Percentiles rank a stretch among this genome's conserved stretches.
phyloP scores from a whole-genome alignment of 2,888 invertebrate species.

The Leucophora obtusa region DNA sequence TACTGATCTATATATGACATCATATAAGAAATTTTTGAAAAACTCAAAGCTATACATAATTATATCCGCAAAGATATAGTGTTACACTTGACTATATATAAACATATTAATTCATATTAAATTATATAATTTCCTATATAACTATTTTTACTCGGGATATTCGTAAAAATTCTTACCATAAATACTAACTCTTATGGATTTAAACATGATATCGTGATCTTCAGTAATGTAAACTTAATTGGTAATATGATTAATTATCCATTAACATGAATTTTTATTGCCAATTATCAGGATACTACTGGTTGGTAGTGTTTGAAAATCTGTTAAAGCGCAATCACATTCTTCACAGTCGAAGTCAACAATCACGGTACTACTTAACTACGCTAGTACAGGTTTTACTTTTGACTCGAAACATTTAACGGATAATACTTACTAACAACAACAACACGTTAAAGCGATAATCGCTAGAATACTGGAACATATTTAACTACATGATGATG shows the following conservation, averaged over 20 bases:
- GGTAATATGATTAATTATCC: constrained; percentile 77
- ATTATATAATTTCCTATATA: no score
- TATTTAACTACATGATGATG: constrained; percentile 35
- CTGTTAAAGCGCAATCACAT: constrained; percentile 46
- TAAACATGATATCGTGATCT: constrained; percentile 73
- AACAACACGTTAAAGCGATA: constrained; percentile 41
- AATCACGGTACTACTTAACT: constrained; percentile 30
- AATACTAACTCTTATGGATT: constrained; percentile 15
- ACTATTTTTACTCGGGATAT: no score
- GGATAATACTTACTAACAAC: constrained; percentile 19
- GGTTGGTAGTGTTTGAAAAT: constrained; percentile 37
- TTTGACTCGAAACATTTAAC: constrained; percentile 38
- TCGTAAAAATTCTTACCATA: not conserved
- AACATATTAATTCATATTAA: no score
- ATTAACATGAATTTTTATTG: constrained; percentile 77
- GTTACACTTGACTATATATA: no score
- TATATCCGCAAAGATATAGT: no score
- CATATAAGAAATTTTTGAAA: no score
- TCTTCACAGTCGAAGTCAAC: constrained; percentile 41
- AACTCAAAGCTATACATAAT: no score
- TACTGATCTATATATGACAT: no score
- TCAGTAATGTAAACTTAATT: constrained; percentile 72
- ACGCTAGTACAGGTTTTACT: not conserved
- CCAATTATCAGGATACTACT: constrained; percentile 71
- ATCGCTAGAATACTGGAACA: constrained; percentile 50